Evolutionary conservation across 2,888 invertebrate species (phyloP).

Genomic region (Papilio gigon): DNA sequence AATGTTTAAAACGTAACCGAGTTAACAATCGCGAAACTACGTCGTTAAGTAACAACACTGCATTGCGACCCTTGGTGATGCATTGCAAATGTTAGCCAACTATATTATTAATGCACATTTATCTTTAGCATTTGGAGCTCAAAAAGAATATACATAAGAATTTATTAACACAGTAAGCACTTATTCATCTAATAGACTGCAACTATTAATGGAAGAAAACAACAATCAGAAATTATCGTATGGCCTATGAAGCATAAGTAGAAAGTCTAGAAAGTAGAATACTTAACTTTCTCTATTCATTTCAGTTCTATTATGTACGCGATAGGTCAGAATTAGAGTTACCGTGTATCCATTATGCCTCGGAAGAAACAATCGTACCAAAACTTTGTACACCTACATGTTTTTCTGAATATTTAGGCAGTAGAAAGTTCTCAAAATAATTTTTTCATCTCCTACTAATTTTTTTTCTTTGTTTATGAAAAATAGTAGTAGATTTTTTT

Average conservation of each 20-base stretch:
- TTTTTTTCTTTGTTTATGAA: too few relatives aligned
- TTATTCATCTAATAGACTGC: background rate
- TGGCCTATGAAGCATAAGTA: background rate
- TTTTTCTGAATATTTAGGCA: too few relatives aligned
- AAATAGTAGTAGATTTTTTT: too few relatives aligned
- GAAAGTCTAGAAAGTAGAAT: constrained; percentile 22
- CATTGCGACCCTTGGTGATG: constrained; percentile 13
- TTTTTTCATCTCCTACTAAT: too few relatives aligned
- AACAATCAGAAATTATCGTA: background rate
- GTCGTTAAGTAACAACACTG: constrained; percentile 10
- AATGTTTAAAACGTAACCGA: background rate
- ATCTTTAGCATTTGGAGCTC: background rate
- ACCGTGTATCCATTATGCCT: background rate
- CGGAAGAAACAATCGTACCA: background rate
- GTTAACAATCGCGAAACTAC: constrained; percentile 5
- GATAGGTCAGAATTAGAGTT: background rate
- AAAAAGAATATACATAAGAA: too few relatives aligned
- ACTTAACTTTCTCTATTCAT: constrained; percentile 5
- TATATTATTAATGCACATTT: background rate
- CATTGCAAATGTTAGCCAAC: background rate
- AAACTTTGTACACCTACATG: too few relatives aligned
- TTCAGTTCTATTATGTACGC: background rate
- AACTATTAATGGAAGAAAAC: background rate
- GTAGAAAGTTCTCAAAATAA: too few relatives aligned
- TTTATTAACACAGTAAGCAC: background rate